phyloP scores from a whole-genome alignment of 2,797 vertebrate genomes.

The Lagocephalus sceleratus region DNA sequence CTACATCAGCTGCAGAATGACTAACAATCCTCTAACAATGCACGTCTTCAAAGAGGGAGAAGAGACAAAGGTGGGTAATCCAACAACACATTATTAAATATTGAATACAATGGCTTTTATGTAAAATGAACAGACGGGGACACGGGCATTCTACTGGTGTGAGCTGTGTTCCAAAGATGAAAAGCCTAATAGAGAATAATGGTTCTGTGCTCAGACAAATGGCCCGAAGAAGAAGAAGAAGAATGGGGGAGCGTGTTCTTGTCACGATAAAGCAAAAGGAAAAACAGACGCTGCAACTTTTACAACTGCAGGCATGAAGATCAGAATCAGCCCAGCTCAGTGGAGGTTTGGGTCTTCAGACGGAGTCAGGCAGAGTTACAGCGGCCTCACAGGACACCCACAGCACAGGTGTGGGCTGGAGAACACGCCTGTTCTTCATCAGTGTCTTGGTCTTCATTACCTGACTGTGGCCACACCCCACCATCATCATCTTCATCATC shows the following conservation, averaged over 20 bases:
- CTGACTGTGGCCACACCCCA: too few species aligned
- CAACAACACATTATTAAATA: slow-evolving; percentile 38
- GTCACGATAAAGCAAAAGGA: neutral
- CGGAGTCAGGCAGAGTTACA: neutral
- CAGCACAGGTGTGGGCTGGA: too few species aligned
- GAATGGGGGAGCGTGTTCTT: neutral
- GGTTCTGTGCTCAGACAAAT: neutral
- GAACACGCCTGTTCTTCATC: too few species aligned
- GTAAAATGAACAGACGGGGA: slow-evolving; percentile 1
- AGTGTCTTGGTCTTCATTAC: too few species aligned
- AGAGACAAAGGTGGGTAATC: slow-evolving; percentile 25
- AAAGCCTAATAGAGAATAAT: slow-evolving; percentile 1
- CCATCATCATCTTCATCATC: too few species aligned
- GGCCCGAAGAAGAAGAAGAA: neutral
- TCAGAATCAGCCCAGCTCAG: neutral
- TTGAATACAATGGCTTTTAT: slow-evolving; percentile 47
- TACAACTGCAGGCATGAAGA: neutral
- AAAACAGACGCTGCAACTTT: neutral
- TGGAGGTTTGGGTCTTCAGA: too few species aligned
- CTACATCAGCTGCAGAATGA: slow-evolving; percentile 23
- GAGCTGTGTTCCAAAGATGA: neutral
- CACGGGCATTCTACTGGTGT: neutral
- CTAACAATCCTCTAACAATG: slow-evolving; percentile 28
- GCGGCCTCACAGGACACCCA: too few species aligned
- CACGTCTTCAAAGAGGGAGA: slow-evolving; percentile 32